Percentiles rank a stretch among this genome's conserved stretches.
These are phyloP conservation scores for Zaprionus kolodkinae DNA, from an alignment of 1,140 invertebrate species.

Conservation along the genomic window DNA sequence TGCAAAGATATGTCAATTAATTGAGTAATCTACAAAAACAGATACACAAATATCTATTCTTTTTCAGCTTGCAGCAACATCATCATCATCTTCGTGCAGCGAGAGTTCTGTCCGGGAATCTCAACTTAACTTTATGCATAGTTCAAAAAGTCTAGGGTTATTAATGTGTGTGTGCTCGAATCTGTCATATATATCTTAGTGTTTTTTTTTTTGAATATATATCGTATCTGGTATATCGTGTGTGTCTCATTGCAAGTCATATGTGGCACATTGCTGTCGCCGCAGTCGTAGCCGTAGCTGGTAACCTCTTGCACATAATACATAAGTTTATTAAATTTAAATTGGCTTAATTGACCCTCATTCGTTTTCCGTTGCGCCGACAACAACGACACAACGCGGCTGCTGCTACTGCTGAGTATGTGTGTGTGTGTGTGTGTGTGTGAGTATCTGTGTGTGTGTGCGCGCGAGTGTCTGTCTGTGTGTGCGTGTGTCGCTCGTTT, in stretches of 20 bases:
- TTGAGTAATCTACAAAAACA: background rate
- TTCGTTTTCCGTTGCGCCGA: conserved; percentile 78
- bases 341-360: conserved; percentile 84
- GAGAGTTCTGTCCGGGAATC: conserved; percentile 34
- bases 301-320: conserved; percentile 82
- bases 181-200: conserved; percentile 1
- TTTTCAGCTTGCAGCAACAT: background rate
- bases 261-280: conserved; percentile 54
- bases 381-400: conserved; percentile 54
- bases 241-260: conserved; percentile 70
- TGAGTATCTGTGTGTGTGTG: background rate
- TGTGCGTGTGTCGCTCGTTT: conserved; percentile 53
- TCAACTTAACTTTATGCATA: conserved; percentile 61
- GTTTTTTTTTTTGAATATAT: conserved; percentile 1
- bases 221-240: conserved; percentile 2
- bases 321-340: conserved; percentile 84
- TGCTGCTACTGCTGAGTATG: conserved; percentile 1
- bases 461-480: background rate
- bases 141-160: conserved; percentile 59
- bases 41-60: background rate
- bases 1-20: conserved; percentile 6
- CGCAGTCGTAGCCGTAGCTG: conserved; percentile 65
- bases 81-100: background rate
- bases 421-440: background rate
- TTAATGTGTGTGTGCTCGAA: conserved; percentile 46